Evolutionary conservation across 2,888 invertebrate genomes (phyloP), one percentile per base, ranked within the genome.

Genomic region (Spodoptera littoralis): DNA sequence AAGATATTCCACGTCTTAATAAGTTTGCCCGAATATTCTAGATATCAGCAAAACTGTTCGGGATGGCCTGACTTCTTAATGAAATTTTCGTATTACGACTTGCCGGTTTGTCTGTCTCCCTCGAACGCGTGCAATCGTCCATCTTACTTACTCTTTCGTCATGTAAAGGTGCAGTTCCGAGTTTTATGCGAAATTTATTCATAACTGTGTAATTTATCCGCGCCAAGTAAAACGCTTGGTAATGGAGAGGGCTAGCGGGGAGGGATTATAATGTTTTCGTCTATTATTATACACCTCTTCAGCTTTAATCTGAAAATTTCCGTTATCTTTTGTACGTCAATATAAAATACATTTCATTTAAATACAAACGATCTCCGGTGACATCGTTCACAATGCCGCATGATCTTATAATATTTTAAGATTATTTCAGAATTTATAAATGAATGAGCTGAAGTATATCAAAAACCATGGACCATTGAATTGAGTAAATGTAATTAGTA

Each of bases 181-280:
- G 92, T 93, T 95, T 95, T 95, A 95, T 95, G 94, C 86, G 92
- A 95, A 94, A 95, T 95, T 95, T 95, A 95, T 95, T 95, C 95
- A 95, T 95, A 95, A 95, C 94, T 89, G 90, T 88, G 93, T 95
- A 95, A 95, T 95, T 94, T 93, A 95, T 94, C 93, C 92, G 86
- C 84, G 89, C 85, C 85, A 87, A 92, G 93, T 91, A 90, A 92
- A 93, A 91, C 89, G 91, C 86, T 87, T 76, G 79, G 92, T 92
- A 93, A 93, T 93, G 65, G 75, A 65, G 74, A 76, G 71, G 91
- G 89, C 81, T 85, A 84, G 83, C 75, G 86, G 84, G 83, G 54
- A 55, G 55, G 60, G 66, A 58, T 69, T 65, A 61, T 66, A 88
- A 91, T 89, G 88, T 88, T 89, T 88, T 89, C 87, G 85, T 87